Evolutionary conservation across 2,113 vertebrate species (phyloP).

Genomic region (Rostratula benghalensis): DNA sequence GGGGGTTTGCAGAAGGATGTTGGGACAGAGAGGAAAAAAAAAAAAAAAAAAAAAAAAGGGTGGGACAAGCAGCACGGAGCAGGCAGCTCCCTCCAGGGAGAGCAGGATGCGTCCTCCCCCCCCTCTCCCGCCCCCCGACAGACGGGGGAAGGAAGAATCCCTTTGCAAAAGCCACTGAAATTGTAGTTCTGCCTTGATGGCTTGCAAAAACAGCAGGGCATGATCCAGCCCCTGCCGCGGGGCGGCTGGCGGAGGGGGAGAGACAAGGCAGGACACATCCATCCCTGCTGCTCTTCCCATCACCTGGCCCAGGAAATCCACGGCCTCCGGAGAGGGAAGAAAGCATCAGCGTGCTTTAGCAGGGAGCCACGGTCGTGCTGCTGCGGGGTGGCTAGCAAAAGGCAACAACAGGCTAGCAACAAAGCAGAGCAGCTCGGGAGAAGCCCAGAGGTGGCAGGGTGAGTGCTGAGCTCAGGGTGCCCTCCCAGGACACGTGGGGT

Average conservation of each 20-base stretch:
- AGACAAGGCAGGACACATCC: background rate
- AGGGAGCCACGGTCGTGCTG: background rate
- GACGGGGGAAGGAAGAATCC: background rate
- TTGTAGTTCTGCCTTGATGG: background rate
- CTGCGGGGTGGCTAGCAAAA: background rate
- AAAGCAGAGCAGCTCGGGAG: background rate
- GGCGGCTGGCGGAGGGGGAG: background rate
- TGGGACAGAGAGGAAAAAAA: background rate
- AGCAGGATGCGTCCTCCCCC: background rate
- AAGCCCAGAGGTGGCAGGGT: background rate
- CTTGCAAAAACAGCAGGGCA: background rate
- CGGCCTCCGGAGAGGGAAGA: background rate
- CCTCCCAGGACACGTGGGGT: background rate
- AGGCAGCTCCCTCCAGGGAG: background rate
- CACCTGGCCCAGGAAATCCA: too few species aligned
- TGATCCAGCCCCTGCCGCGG: rapidly evolving
- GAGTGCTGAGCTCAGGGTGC: background rate
- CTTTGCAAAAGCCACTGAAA: background rate
- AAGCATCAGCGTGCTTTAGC: background rate
- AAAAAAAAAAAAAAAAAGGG: background rate
- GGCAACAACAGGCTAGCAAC: background rate
- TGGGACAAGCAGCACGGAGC: background rate
- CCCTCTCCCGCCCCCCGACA: background rate
- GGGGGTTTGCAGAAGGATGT: background rate
- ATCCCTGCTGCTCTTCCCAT: background rate